Conservation (phyloP, 2,797 vertebrate genomes). For the Myotis vivesi region DNA sequence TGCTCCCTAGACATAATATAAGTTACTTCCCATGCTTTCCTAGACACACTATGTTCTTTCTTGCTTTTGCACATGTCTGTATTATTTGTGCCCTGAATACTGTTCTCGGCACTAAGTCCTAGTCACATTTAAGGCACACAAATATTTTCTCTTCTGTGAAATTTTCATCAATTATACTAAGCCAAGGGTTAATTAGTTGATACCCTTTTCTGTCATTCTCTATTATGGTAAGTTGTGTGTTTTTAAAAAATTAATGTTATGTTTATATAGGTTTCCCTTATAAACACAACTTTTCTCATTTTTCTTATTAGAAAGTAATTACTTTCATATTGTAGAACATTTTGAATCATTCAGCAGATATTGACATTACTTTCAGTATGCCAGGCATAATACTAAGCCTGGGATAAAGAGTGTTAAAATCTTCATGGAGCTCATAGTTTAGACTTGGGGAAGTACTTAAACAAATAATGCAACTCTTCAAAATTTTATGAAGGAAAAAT, state of each 20-base stretch:
- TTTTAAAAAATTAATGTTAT: background rate
- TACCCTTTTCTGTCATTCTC: background rate
- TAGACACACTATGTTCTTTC: background rate
- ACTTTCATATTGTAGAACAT: background rate
- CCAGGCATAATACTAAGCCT: background rate
- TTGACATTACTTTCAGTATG: background rate
- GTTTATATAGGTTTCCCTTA: background rate
- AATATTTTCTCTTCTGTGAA: background rate
- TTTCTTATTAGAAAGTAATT: constrained; percentile 37
- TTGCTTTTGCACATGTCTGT: background rate
- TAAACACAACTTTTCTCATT: background rate
- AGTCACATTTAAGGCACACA: background rate
- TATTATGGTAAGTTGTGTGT: background rate
- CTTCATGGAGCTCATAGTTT: background rate
- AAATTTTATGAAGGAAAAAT: constrained; percentile 2
- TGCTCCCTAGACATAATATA: background rate
- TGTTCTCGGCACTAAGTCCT: background rate
- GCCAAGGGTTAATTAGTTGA: background rate
- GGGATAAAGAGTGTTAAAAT: background rate
- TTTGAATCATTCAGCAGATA: constrained; percentile 3
- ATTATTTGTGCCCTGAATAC: background rate
- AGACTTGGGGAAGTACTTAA: background rate
- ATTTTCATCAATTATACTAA: background rate
- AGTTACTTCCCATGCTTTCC: background rate
- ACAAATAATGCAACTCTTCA: constrained; percentile 1